A percentile compares a stretch with the other conserved stretches of the same genome.
These are phyloP conservation scores for Acipenser transmontanus DNA, from an alignment of 2,797 vertebrate species.

Conservation along the genomic window DNA sequence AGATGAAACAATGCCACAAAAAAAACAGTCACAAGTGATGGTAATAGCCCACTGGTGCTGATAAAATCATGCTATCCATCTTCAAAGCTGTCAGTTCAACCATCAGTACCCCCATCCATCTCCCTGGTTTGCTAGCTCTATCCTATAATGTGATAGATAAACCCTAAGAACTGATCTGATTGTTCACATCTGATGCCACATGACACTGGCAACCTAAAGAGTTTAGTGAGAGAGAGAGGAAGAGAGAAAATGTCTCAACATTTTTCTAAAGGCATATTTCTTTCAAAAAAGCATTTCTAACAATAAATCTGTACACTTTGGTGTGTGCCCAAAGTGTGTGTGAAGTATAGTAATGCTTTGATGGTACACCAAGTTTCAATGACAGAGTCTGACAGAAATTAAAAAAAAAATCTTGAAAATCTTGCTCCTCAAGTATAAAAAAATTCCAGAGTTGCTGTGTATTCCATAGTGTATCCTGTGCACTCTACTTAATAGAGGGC, in stretches of 20 bases:
- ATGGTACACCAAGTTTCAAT: no score
- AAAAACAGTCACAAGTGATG: slow-evolving; percentile 32
- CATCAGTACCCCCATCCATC: slow-evolving; percentile 53
- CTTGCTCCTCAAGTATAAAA: no score
- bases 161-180: slow-evolving; percentile 52
- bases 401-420: no score
- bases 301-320: slow-evolving; percentile 16
- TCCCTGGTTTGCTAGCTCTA: slow-evolving; percentile 48
- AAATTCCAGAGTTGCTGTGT: no score
- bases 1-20: background rate
- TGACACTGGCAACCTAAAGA: slow-evolving; percentile 47
- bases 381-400: no score
- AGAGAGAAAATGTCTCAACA: background rate
- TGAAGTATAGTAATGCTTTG: no score
- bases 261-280: slow-evolving; percentile 45
- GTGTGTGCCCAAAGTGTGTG: slow-evolving; percentile 29
- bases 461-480: no score
- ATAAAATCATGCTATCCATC: slow-evolving; percentile 53
- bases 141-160: slow-evolving; percentile 49
- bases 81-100: slow-evolving; percentile 52
- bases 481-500: no score
- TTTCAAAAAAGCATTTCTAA: slow-evolving; percentile 27
- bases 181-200: slow-evolving; percentile 53
- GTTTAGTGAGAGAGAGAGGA: slow-evolving; percentile 26
- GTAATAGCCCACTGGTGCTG: slow-evolving; percentile 45